Conservation (phyloP, 2,113 vertebrate species). For the Egretta garzetta region DNA sequence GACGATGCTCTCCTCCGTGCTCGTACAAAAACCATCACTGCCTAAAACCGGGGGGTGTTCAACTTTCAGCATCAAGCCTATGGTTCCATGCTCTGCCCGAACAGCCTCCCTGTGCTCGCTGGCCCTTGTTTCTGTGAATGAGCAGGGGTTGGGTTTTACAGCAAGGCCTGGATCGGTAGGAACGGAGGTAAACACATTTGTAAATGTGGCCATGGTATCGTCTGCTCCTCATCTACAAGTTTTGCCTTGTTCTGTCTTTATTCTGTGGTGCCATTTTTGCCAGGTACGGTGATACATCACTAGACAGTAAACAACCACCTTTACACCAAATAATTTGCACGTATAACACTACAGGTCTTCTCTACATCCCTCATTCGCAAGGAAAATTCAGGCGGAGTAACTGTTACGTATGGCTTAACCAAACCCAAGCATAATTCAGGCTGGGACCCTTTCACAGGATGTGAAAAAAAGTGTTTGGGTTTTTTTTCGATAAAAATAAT, state of each 20-base stretch:
- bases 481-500: not conserved
- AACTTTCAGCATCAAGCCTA: slow-evolving; percentile 64
- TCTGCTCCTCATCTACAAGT: not conserved
- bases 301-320: not conserved
- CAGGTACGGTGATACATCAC: not conserved
- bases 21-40: slow-evolving; percentile 52
- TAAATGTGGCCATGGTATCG: too few species aligned
- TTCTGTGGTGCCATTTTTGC: too few species aligned
- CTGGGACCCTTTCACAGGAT: not conserved
- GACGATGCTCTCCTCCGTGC: slow-evolving; percentile 65
- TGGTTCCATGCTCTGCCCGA: not conserved
- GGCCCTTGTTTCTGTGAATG: slow-evolving; percentile 12
- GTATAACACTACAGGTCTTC: not conserved
- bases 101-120: not conserved
- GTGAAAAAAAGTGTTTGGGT: not conserved
- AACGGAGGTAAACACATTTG: not conserved
- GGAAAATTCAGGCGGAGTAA: not conserved
- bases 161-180: too few species aligned
- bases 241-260: not conserved
- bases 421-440: not conserved
- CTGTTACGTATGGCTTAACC: not conserved
- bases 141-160: not conserved
- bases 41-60: slow-evolving; percentile 62
- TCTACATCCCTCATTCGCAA: not conserved
- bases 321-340: not conserved